These are phyloP conservation scores for Stomatorhinus walkeri DNA, from an alignment of 2,797 vertebrate genomes.

Conservation along the genomic window DNA sequence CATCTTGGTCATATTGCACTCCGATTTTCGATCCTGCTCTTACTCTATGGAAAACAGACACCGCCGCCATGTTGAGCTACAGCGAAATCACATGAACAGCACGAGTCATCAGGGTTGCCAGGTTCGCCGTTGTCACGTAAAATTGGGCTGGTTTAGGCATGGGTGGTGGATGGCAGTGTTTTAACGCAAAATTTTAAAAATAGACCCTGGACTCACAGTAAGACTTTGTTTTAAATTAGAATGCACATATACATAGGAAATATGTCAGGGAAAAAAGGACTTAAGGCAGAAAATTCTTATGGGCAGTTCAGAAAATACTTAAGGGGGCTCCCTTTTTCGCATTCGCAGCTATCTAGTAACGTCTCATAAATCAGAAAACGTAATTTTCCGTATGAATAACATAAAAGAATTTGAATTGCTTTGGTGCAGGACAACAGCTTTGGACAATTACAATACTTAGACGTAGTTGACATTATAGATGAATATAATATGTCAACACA, in stretches of 20 bases:
- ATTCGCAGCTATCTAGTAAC: background rate
- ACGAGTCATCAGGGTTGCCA: slow-evolving; percentile 15
- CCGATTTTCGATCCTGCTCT: slow-evolving; percentile 61
- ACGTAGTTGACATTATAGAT: background rate
- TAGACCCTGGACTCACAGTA: background rate
- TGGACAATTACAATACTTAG: background rate
- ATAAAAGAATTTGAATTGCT: background rate
- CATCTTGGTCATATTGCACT: slow-evolving; percentile 67
- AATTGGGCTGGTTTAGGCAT: background rate
- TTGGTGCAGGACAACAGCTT: background rate
- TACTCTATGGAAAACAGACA: slow-evolving; percentile 62
- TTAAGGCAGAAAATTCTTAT: background rate
- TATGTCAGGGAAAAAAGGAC: background rate
- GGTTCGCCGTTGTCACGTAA: background rate
- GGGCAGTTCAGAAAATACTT: background rate
- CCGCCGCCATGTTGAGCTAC: slow-evolving; percentile 47
- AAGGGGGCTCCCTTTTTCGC: background rate
- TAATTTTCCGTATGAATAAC: background rate
- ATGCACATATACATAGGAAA: background rate
- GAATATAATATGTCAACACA: background rate
- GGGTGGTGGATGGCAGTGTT: background rate
- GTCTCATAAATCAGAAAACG: background rate
- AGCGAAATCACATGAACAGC: slow-evolving; percentile 45
- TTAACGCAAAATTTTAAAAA: background rate
- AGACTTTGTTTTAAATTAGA: background rate